phyloP scores from a whole-genome alignment of 2,888 invertebrate species.

The Stenodema calcarata region DNA sequence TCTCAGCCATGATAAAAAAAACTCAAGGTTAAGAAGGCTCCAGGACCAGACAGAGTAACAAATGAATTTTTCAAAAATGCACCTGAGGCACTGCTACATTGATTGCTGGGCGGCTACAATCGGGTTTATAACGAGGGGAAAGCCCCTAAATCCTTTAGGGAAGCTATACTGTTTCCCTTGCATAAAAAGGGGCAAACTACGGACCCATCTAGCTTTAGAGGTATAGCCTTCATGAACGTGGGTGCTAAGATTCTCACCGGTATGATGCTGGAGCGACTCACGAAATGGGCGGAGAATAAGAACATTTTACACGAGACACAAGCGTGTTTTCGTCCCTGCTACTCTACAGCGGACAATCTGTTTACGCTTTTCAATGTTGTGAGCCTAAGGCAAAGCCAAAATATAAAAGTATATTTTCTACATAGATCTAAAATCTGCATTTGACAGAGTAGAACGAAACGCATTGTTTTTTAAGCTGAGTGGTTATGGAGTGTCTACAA shows the following conservation, averaged over 20 bases:
- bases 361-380: background rate
- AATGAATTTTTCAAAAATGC: background rate
- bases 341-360: too few species aligned
- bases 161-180: constrained; percentile 39
- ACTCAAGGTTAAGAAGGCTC: constrained; percentile 18
- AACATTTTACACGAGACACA: too few species aligned
- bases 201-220: constrained; percentile 41
- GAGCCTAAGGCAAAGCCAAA: background rate
- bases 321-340: too few species aligned
- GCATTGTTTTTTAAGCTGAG: background rate
- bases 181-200: constrained; percentile 40
- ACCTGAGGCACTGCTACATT: background rate
- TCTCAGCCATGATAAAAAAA: constrained; percentile 9
- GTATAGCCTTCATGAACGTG: constrained; percentile 38
- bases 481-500: background rate
- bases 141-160: background rate
- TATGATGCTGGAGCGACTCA: constrained; percentile 31
- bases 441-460: background rate
- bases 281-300: too few species aligned
- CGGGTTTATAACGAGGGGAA: background rate
- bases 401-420: background rate
- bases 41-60: background rate
- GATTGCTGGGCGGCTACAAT: background rate
- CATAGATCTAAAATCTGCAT: background rate
- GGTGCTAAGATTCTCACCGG: constrained; percentile 35